Base-by-base conservation (phyloP, 2,888 invertebrate species). In the Fragum sueziense region DNA sequence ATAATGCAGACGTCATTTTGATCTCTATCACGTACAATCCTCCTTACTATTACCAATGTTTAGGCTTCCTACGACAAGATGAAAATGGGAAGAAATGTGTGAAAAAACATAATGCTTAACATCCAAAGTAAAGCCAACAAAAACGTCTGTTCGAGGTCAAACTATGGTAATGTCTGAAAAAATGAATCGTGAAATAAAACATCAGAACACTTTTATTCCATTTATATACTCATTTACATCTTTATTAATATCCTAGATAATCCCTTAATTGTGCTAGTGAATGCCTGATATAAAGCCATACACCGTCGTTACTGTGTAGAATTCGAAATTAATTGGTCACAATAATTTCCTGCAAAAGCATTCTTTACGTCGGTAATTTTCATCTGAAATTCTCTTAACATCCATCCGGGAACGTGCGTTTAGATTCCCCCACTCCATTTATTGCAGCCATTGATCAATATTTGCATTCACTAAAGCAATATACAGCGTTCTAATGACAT, bases 401-500 rank as follows among this genome's bases (percentile, higher is more conserved):
- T 67, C 59, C 62, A 61, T 67, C 62, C 73, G 65, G n/a, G 79
- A 80, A 75, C 84, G 84, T 84, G 84, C 82, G 76, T 78, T 74
- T 67, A 70, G 77, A 72, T 74, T 73, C 61, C 74, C 73, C 62
- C 61, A 74, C 65, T 72, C 75, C 80, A 84, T 82, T 84, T 84
- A 80, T 75, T 77, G 75, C 70, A 29, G 62, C 71, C 47, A 71
- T 73, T 73, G 72, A 84, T 84, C 84, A 82, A 84, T 84, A 84
- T 82, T 80, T 82, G 78, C 76, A 73, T 82, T 82, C 82, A 74
- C 73, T 70, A 65, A 57, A 68, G 77, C 82, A 84, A 79, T 82
- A 82, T 78, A 82, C 82, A 74, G 61, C 70, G 31, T 73, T 78
- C 82, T 84, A 84, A 84, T 84, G 84, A 82, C 82, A 80, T 84